A percentile compares a stretch with the other conserved stretches of the same genome.
Conservation (phyloP, 2,797 vertebrate species). For the Sebastes nivosus region DNA sequence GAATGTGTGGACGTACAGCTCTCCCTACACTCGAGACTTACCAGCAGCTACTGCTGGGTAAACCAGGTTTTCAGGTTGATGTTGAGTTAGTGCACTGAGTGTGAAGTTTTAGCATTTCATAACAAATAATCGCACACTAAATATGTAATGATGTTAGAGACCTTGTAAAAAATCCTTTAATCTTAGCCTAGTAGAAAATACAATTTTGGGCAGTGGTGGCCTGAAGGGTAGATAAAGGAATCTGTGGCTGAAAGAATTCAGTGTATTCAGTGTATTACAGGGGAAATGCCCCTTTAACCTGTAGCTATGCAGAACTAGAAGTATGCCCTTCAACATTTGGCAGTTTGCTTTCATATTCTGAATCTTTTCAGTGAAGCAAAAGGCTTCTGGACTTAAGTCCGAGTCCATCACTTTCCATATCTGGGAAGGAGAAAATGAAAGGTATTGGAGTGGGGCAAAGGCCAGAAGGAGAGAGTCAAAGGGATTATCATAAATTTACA, state of each 20-base stretch:
- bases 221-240: constrained; percentile 43
- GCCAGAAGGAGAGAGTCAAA: constrained; percentile 49
- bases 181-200: constrained; percentile 24
- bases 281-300: constrained; percentile 41
- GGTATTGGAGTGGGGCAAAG: constrained; percentile 58
- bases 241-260: constrained; percentile 16
- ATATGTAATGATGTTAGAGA: constrained; percentile 33
- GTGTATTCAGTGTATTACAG: constrained; percentile 4
- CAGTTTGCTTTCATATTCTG: constrained; percentile 47
- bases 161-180: constrained; percentile 37
- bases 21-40: background rate
- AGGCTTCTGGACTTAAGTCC: constrained; percentile 37
- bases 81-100: background rate
- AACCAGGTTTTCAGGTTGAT: constrained; percentile 9
- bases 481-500: constrained; percentile 82
- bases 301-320: constrained; percentile 36
- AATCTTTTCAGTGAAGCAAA: constrained; percentile 46
- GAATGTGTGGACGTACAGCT: background rate
- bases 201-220: background rate
- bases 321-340: constrained; percentile 38
- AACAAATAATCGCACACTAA: constrained; percentile 23
- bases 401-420: constrained; percentile 64
- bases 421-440: constrained; percentile 62
- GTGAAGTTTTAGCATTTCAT: constrained; percentile 7
- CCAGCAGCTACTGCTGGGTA: background rate